Evolutionary conservation across 2,797 vertebrate species (phyloP), one percentile per base, ranked within the genome.

Genomic region (Eospalax fontanierii): DNA sequence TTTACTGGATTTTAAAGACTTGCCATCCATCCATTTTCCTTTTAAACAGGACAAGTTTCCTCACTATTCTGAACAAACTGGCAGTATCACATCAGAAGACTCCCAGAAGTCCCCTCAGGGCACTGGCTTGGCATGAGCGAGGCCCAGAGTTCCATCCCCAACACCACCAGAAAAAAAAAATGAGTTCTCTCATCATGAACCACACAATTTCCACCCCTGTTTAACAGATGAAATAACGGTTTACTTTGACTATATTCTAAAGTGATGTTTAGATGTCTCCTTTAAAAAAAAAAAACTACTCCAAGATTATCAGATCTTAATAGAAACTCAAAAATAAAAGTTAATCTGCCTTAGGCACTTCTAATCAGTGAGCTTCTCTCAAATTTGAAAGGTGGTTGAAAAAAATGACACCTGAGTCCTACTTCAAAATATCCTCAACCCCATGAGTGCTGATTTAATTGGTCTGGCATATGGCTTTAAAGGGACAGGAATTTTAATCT

Each of bases 31-130:
- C 40, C 78, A 88, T 33, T 65, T 85, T 85, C 70, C 70, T 79
- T 86, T 50, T 38, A 84, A 46, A 63, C n/a, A 79, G 2, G 54
- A 4, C 83, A 78, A 40, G 22, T 78, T 46, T 93, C 79, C 33
- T 93, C 61, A 57, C 35, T 71, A 33, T 92, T 93, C 68, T 85
- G 68, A 38, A 21, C 33, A 93, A 95, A 85, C 30, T 80, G 40
- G 24, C 76, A 57, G 75, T 46, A 24, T 83, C 74, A 50, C 28
- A 24, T 70, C 35, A 86, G 63, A 92, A 89, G 26, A 80, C 35
- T 46, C 40, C 38, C 46, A 84, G 63, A 86, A 61, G 68, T 28
- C 65, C 22, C 35, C 22, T 85, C 21, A 6, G 79, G 18, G 0
- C 65, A 16, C 61, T 43, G 10, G 19, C 66, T 66, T 28, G 30